Base-by-base conservation (phyloP, 2,113 vertebrate species). In the Oreotrochilus melanogaster region DNA sequence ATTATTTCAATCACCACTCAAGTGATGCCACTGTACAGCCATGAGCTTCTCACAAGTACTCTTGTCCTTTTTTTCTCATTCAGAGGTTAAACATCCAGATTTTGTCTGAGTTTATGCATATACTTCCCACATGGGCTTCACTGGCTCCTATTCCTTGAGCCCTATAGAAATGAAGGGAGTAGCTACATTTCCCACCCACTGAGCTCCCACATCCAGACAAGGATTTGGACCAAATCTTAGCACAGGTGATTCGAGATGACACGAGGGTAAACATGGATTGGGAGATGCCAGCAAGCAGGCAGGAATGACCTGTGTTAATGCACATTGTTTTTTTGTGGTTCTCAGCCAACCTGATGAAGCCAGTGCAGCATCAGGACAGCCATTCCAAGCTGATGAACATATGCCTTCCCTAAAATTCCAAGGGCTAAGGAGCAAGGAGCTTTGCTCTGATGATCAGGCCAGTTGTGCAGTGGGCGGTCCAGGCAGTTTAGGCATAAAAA, bases 1-100 rank as follows among this genome's bases (percentile, higher is more conserved):
- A 10, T 92, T 94, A 78, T 83, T 76, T 92, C 83, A 78, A 64
- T 67, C 88, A 67, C 47, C 82, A 78, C 75, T 95, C 37, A n/a
- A 67, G 42, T 60, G 61, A 21, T 91, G 64, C 37, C 88, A 33
- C 56, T 74, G 75, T 47, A 74, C 37, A 51, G 28, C 33, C 51
- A 27, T 27, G 72, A 78, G 43, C 48, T 74, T 84, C 72, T 94
- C 72, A 74, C 10, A 80, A 90, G 67, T 54, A 66, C 33, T 53
- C 60, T 45, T 14, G 39, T 61, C 33, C 27, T 23, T 86, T 86
- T 71, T 83, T 69, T 84, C 78, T 90, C 10, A 1, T 58, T 56
- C 82, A 51, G 75, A 86, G 60, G 82, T 94, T 70, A 94, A 90
- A 78, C 16, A 14, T 11, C 37, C 50, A 56, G 82, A 76, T 86